Evolutionary conservation across 2,888 invertebrate species (phyloP), one percentile per base, ranked within the genome.

Genomic region (Ectemnius continuus): DNA sequence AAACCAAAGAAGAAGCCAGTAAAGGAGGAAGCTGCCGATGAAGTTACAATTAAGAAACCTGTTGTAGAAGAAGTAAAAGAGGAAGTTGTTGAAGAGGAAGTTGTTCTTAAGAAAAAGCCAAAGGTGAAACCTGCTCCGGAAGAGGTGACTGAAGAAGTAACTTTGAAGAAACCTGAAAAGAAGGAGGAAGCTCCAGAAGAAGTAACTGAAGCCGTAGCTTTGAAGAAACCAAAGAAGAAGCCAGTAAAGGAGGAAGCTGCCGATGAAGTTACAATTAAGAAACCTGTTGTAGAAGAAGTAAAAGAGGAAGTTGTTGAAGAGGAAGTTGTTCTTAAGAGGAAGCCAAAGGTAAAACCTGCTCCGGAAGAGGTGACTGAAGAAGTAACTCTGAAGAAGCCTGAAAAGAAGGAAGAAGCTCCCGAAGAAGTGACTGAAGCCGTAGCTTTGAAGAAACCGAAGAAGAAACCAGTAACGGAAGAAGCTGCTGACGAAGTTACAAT

Each of bases 11-110:
- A 85, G 70, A 84, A 86, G 61, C 79, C 83, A 0, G 71, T 82
- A 0, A 57, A 67, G 2, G 89, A 90, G 66, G 91, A 93, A 77
- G 91, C 91, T 61, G 89, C 88, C 1, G 92, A 92, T 71, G 92
- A 93, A 80, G 83, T 92, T 20, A 87, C 91, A 61, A 80, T 89
- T 80, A 84, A 83, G 57, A 86, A 86, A 63, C 83, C 84, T 0
- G 63, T 79, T 2, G 61, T 65, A 0, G 82, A 86, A 60, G 86
- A 88, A 62, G 91, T 92, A 74, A 91, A 81, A 70, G 64, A 81
- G 47, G 89, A 89, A 66, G 91, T 92, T 76, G 91, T 91, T 57
- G 88, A 88, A 13, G 91, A 92, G 75, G 92, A 93, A 79, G 83
- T 92, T 18, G 86, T 91, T 62, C 79, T 89, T 80, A 85, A 91